Conservation (phyloP, 2,888 invertebrate genomes). For the Lasioglossum oenotherae region DNA sequence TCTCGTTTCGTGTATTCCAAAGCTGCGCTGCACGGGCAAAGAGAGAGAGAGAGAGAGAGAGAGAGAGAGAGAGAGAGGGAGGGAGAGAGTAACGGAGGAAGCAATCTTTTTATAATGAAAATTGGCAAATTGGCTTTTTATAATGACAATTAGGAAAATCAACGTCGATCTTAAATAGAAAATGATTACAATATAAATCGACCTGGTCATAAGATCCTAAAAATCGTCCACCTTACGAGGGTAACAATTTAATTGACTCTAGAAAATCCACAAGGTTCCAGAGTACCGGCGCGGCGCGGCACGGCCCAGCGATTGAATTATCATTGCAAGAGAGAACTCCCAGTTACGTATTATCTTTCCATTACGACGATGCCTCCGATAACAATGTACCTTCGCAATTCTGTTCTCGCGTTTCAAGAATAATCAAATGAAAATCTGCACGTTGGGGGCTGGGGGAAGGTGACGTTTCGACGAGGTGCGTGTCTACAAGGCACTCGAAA, state of each 20-base stretch:
- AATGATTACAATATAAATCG: too few species aligned
- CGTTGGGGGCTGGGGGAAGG: not conserved
- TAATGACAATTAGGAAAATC: not conserved
- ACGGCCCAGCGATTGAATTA: not conserved
- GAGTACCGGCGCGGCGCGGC: not conserved
- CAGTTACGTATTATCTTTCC: not conserved
- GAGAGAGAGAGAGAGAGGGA: not conserved
- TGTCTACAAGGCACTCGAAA: conserved; percentile 12
- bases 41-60: not conserved
- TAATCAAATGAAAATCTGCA: not conserved
- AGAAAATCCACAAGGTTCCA: not conserved
- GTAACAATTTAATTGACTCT: not conserved
- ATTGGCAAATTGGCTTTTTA: not conserved
- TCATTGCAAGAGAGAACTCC: not conserved
- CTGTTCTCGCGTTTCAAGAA: not conserved
- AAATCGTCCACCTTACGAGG: not conserved
- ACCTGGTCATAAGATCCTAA: not conserved
- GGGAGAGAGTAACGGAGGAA: not conserved
- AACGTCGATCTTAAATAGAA: too few species aligned
- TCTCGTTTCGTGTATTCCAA: conserved; percentile 23
- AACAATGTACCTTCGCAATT: not conserved
- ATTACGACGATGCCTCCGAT: not conserved
- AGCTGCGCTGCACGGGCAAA: not conserved
- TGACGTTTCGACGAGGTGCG: not conserved
- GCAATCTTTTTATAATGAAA: not conserved